Conservation (phyloP, 2,888 invertebrate genomes). For the Merodon equestris region DNA sequence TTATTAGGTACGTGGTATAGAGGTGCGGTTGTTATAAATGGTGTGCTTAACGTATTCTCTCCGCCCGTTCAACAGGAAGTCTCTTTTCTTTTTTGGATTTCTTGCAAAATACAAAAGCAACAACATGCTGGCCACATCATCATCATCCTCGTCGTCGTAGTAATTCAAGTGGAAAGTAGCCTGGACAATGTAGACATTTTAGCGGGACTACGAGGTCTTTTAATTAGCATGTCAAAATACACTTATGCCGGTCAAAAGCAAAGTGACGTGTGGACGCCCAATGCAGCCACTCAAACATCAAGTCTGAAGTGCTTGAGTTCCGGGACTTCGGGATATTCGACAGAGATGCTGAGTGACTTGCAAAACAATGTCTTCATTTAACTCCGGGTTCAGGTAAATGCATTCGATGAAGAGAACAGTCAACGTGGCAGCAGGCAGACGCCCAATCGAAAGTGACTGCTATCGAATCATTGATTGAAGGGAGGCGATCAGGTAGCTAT, state of each 20-base stretch:
- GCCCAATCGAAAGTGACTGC: slow-evolving; percentile 43
- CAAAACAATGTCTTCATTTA: slow-evolving; percentile 32
- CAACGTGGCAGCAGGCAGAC: slow-evolving; percentile 39
- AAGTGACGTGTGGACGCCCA: slow-evolving; percentile 64
- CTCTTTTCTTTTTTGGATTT: background rate
- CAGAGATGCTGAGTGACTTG: slow-evolving; percentile 53
- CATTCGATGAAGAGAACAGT: slow-evolving; percentile 31
- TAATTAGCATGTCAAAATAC: slow-evolving; percentile 76
- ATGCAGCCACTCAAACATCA: slow-evolving; percentile 60
- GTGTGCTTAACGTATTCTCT: no score
- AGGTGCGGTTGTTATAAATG: slow-evolving; percentile 54
- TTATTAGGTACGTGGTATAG: background rate
- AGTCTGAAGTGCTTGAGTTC: slow-evolving; percentile 49
- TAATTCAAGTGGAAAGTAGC: slow-evolving; percentile 44
- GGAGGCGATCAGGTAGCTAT: slow-evolving; percentile 51
- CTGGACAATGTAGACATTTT: slow-evolving; percentile 48
- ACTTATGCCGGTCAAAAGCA: slow-evolving; percentile 65
- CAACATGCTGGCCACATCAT: background rate
- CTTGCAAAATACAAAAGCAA: slow-evolving; percentile 9
- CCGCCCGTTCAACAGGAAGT: background rate
- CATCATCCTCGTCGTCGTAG: background rate
- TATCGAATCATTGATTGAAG: slow-evolving; percentile 58
- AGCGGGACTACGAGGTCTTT: slow-evolving; percentile 75
- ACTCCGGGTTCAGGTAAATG: slow-evolving; percentile 50
- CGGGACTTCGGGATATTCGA: slow-evolving; percentile 34